phyloP scores from a whole-genome alignment of 2,888 invertebrate species.

The Ommatoiulus sabulosus region DNA sequence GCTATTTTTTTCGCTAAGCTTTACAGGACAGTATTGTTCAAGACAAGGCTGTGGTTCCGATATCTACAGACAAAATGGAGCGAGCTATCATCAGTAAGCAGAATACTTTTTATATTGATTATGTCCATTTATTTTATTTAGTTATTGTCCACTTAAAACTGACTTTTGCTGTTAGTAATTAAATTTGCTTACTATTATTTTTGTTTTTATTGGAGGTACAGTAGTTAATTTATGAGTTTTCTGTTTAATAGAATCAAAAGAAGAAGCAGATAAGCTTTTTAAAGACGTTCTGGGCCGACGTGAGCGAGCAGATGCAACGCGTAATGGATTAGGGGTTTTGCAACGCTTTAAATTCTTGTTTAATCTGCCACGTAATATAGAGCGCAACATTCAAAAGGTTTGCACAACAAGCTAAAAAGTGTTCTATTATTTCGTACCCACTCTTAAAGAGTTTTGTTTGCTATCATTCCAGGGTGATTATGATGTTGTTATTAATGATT shows the following conservation, averaged over 20 bases:
- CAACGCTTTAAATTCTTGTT: conserved; percentile 95
- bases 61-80: conserved; percentile 53
- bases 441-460: neutral
- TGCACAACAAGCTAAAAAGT: neutral
- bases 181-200: neutral
- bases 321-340: conserved; percentile 92
- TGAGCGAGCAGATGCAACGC: conserved; percentile 94
- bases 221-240: conserved; percentile 28
- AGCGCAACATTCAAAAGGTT: conserved; percentile 86
- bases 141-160: neutral
- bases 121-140: neutral
- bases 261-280: conserved; percentile 91
- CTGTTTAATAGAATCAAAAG: conserved; percentile 79
- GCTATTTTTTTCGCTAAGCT: conserved; percentile 17
- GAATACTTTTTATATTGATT: too few species aligned
- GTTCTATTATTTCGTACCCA: neutral
- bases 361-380: conserved; percentile 93
- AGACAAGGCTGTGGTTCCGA: conserved; percentile 55
- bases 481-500: conserved; percentile 97
- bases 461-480: conserved; percentile 79
- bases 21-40: conserved; percentile 48
- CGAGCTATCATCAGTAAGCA: conserved; percentile 53
- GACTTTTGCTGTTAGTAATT: neutral
- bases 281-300: conserved; percentile 91
- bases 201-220: too few species aligned